Evolutionary conservation across 64 coral and sea anemone genomes (phyloP), one percentile per base, ranked within the genome.

Genomic region (Catalaphyllia jardinei): DNA sequence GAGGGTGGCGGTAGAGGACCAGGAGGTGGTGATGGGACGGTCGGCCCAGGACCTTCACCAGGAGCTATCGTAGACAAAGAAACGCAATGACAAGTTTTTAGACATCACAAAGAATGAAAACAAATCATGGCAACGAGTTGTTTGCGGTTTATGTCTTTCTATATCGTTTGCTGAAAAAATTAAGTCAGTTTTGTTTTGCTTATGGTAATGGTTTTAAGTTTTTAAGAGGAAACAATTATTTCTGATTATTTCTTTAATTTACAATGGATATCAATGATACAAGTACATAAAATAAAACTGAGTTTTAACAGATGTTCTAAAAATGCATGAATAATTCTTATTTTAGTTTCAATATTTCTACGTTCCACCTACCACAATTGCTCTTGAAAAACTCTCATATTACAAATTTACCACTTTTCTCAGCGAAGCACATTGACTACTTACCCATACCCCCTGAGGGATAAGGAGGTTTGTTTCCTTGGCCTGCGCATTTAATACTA

Each of bases 401-500:
- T 60, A 11, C 30, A 29, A 64, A 83, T 10, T 50, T 4, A 31
- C 25, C 49, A 73, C 18, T 67, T n/a, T 5, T 4, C 8, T 67
- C 6, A 4, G 63, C 49, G 57, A 18, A 3, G 16, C 18, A 52
- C 39, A 30, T 59, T 4, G 4, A 12, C 51, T n/a, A 75, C 49
- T 54, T 14, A 75, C 69, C n/a, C 83, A 95, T 91, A 33, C 93
- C 93, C 31, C 86, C 84, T 16, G 89, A 24, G 0, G 93, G 93
- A 42, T 95, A 95, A 5, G 93, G 93, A 15, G 93, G 54, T 29
- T 77, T 87, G 75, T 95, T 87, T 39, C 93, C 93, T 35, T 95
- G 93, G 4, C 93, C 93, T 62, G 91, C 80, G 52, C 93, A 95
- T 73, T 74, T 87, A 39, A 87, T 95, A 76, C 29, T 80, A 49